Percentiles rank a stretch among this genome's conserved stretches.
phyloP scores from a whole-genome alignment of 2,888 invertebrate genomes.

The Diachrysia chrysitis region DNA sequence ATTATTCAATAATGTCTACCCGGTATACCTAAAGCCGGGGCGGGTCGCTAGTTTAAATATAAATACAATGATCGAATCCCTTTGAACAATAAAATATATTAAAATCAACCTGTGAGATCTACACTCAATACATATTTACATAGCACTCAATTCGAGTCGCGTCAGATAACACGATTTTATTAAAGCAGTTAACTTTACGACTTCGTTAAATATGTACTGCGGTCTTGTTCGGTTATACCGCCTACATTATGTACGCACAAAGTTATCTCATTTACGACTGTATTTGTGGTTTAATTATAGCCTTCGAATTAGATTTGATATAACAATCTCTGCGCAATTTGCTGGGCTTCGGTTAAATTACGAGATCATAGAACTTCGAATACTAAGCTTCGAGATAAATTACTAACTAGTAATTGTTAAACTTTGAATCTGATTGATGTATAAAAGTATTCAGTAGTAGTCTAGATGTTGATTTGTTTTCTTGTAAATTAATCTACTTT shows the following conservation, averaged over 20 bases:
- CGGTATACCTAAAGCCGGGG: too few relatives aligned
- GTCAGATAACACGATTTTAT: constrained; percentile 78
- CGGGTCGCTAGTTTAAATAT: too few relatives aligned
- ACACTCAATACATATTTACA: constrained; percentile 68
- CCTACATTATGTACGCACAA: constrained; percentile 34
- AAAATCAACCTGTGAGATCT: neutral
- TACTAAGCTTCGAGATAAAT: neutral
- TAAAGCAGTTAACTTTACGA: constrained; percentile 74
- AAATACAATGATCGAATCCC: neutral
- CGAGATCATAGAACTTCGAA: neutral
- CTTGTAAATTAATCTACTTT: too few relatives aligned
- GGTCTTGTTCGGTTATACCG: constrained; percentile 46
- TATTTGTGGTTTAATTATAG: constrained; percentile 57
- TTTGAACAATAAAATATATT: neutral
- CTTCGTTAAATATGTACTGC: constrained; percentile 66
- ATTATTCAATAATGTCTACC: too few relatives aligned
- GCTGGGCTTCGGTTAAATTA: constrained; percentile 19
- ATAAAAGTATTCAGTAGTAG: too few relatives aligned
- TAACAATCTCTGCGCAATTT: constrained; percentile 25
- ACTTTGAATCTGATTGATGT: neutral
- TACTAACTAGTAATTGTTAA: neutral
- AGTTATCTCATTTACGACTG: constrained; percentile 59
- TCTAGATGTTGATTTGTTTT: too few relatives aligned
- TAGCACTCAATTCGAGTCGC: constrained; percentile 74
- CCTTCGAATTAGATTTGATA: constrained; percentile 48